Percentiles rank a stretch among this genome's conserved stretches.
These are phyloP conservation scores for Carassius auratus DNA, from an alignment of 2,113 vertebrate species.

Conservation along the genomic window DNA sequence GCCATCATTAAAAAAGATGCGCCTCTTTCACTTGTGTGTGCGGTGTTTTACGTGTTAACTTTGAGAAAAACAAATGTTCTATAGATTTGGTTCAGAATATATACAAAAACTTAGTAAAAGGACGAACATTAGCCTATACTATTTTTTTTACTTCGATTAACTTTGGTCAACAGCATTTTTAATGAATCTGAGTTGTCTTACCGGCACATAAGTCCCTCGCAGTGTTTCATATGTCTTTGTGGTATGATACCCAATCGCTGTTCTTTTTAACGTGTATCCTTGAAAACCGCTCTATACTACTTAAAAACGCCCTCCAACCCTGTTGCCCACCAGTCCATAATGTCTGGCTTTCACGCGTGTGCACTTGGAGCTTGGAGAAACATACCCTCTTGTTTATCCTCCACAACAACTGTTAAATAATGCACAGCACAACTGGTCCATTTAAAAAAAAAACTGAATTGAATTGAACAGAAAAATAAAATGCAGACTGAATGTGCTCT, in stretches of 20 bases:
- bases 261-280: conserved; percentile 25
- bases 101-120: not conserved
- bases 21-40: not conserved
- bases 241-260: not conserved
- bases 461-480: not conserved
- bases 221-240: conserved; percentile 27
- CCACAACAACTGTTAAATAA: conserved; percentile 42
- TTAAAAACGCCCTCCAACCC: conserved; percentile 39
- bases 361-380: conserved; percentile 31
- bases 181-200: conserved; percentile 60
- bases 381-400: conserved; percentile 2
- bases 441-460: not conserved
- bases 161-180: not conserved
- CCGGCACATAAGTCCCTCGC: conserved; percentile 55
- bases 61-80: not conserved
- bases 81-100: not conserved
- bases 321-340: conserved; percentile 23
- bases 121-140: not conserved
- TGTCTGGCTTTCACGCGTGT: conserved; percentile 32
- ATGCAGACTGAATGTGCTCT: not conserved
- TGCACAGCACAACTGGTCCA: conserved; percentile 33
- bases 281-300: conserved; percentile 16
- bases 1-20: not conserved
- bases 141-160: not conserved
- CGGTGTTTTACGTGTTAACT: not conserved